Evolutionary conservation across 2,113 vertebrate genomes (phyloP), one percentile per base, ranked within the genome.

Genomic region (Cyprinodon variegatus): DNA sequence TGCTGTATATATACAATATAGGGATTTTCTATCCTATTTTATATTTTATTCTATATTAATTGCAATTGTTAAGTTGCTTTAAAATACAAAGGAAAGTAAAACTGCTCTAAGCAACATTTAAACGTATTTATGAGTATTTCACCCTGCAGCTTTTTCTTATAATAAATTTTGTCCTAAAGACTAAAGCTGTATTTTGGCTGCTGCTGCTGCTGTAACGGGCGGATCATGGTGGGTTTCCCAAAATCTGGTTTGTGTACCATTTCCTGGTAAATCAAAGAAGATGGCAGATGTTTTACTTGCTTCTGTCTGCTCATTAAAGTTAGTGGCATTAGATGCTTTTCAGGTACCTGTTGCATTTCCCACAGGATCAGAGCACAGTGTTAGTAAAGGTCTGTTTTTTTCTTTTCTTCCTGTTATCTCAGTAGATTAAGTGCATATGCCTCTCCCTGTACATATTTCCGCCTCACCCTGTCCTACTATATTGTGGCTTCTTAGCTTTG

Each of bases 401-500:
- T 61, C 80, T 50, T 61, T 1, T 64, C 76, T 60, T 59, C 80
- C 53, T 61, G 1, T 83, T 78, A 85, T 83, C 66, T 57, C 43
- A 60, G 77, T 29, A 61, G 71, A 81, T 82, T 53, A 76, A 76
- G 69, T 77, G 50, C 81, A 65, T 74, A 66, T 72, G 59, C 80
- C 50, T 86, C 74, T 60, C 69, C 22, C 80, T 40, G 45, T 62
- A 93, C 93, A 94, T 94, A 95, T 94, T 87, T 87, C 79, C 76
- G 92, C 94, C 91, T 94, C 93, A 91, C 93, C 94, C 95, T 92
- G 89, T 92, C 93, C 93, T 94, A 90, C 93, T 96, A 95, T 95
- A 95, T 93, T 95, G 95, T 95, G 95, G 95, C 93, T 95, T 93
- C 94, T 20, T 22, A 86, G 37, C 95, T 98, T 97, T 98, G 96